Conservation (phyloP, 2,888 invertebrate species). For the Choristoneura rosaceana region DNA sequence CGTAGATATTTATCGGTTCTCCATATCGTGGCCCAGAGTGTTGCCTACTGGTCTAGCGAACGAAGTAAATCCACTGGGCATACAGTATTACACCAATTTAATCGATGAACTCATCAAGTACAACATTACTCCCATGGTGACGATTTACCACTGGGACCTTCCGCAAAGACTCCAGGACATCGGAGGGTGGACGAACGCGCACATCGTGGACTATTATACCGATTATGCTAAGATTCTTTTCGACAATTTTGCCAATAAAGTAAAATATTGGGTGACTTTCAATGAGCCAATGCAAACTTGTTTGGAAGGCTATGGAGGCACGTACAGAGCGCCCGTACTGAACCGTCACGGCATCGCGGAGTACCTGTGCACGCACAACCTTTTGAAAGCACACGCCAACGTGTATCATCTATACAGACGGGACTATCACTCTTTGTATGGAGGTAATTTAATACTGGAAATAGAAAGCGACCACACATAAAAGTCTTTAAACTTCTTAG, state of each 20-base stretch:
- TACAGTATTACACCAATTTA: slow-evolving; percentile 91
- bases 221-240: slow-evolving; percentile 88
- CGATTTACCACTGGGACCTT: slow-evolving; percentile 90
- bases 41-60: slow-evolving; percentile 89
- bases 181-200: slow-evolving; percentile 89
- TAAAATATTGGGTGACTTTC: slow-evolving; percentile 91
- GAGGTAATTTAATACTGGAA: slow-evolving; percentile 68
- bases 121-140: slow-evolving; percentile 89
- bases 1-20: slow-evolving; percentile 89
- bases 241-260: slow-evolving; percentile 86
- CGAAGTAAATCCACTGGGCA: slow-evolving; percentile 88
- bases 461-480: slow-evolving; percentile 11
- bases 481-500: slow-evolving; percentile 36
- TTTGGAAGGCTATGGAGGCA: slow-evolving; percentile 84
- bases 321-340: slow-evolving; percentile 85
- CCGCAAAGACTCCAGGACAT: slow-evolving; percentile 87
- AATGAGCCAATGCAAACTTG: slow-evolving; percentile 89
- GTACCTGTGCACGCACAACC: slow-evolving; percentile 90
- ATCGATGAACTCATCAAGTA: slow-evolving; percentile 89
- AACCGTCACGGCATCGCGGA: slow-evolving; percentile 86
- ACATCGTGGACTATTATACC: slow-evolving; percentile 87
- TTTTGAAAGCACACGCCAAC: slow-evolving; percentile 90
- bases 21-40: slow-evolving; percentile 91
- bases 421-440: slow-evolving; percentile 82
- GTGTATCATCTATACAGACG: slow-evolving; percentile 88